Base-by-base conservation (phyloP, 2,888 invertebrate genomes). In the Acleris cristana region DNA sequence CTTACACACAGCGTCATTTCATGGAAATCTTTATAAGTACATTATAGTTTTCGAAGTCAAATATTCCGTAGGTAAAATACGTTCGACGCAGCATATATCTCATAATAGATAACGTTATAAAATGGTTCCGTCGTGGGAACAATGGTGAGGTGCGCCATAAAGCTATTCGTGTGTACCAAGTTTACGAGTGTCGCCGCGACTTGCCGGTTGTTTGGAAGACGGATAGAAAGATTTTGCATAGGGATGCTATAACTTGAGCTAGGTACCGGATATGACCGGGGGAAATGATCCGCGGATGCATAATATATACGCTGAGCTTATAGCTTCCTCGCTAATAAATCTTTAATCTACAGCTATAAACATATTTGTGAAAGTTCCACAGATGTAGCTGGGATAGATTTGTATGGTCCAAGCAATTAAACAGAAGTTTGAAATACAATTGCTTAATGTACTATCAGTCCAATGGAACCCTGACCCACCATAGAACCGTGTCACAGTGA, bases 81-180 rank as follows among this genome's bases (percentile, higher is more conserved):
- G 16, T 7, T 48, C 18, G 16, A 48, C 48, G 48, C 48, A 48
- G 48, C 16, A 16, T 48, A 48, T 18, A 48, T 48, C 16, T 48
- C 44, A 40, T 55, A 21, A 56, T 56, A 57, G 34, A 34, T 34
- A 48, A 26, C 26, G 48, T 58, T 48, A 45, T 58, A 26, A 58
- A 58, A 58, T 18, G 44, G 48, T 58, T 30, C 58, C 58, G 23
- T 26, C 26, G 26, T n/a, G 73, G 48, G 72, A 71, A 74, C 71
- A 71, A 77, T 78, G 72, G 71, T 75, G 75, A 73, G 77, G 74
- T 73, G 73, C 69, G 63, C 78, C 79, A 81, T 84, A 83, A 83
- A 85, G 83, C 79, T 78, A 79, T 77, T 83, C 78, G 78, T 75
- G 81, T 80, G 76, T 82, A 72, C 71, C 76, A 77, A 80, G 79